Percentiles rank a stretch among this genome's conserved stretches.
phyloP scores from a whole-genome alignment of 1,140 invertebrate species.

The Anastrepha obliqua region DNA sequence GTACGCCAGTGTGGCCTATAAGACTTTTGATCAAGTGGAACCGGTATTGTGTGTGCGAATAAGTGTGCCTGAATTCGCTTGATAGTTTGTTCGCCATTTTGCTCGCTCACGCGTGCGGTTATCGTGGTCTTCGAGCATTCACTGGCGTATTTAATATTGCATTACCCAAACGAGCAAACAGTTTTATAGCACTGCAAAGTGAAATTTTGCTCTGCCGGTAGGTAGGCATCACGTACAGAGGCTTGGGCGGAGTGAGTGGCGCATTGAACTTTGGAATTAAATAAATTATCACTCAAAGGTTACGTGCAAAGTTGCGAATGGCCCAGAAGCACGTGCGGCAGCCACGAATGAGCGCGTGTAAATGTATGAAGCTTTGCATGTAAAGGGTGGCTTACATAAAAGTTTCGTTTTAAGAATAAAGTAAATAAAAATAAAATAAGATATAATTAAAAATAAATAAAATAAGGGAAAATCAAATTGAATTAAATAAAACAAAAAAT shows the following conservation, averaged over 20 bases:
- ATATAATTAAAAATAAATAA: too few relatives aligned
- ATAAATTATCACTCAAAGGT: slow-evolving; percentile 38
- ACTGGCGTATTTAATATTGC: slow-evolving; percentile 13
- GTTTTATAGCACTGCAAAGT: slow-evolving; percentile 5
- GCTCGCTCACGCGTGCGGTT: not conserved
- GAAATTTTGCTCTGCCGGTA: not conserved
- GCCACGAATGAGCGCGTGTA: not conserved
- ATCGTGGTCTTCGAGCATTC: not conserved
- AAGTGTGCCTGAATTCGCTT: not conserved
- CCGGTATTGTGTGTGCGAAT: not conserved
- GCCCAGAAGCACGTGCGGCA: not conserved
- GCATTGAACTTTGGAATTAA: slow-evolving; percentile 34
- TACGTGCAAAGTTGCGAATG: slow-evolving; percentile 47
- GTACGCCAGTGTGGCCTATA: too few relatives aligned
- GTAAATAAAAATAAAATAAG: too few relatives aligned
- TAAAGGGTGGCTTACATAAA: not conserved
- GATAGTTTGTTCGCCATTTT: not conserved
- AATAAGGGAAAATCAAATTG: too few relatives aligned
- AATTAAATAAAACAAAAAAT: too few relatives aligned
- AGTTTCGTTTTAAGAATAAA: too few relatives aligned
- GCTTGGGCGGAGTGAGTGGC: not conserved
- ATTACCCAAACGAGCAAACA: not conserved
- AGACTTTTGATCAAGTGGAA: too few relatives aligned
- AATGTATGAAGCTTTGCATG: not conserved
- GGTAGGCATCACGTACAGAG: not conserved